Percentiles rank a stretch among this genome's conserved stretches.
Conservation (phyloP, 2,888 invertebrate species). For the Dolomedes plantarius region DNA sequence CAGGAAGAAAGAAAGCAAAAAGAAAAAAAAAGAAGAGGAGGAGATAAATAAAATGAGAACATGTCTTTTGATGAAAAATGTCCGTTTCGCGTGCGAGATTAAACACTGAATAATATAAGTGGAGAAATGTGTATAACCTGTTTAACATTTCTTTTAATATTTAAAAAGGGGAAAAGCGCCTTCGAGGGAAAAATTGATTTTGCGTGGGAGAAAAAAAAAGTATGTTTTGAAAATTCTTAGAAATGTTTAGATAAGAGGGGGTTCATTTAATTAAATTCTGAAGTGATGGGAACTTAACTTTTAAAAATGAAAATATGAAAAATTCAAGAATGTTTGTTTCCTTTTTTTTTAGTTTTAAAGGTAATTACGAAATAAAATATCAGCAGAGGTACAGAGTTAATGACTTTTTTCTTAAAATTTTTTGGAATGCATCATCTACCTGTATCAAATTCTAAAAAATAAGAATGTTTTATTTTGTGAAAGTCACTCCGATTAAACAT, state of each 20-base stretch:
- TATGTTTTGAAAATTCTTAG: neutral
- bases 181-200: constrained; percentile 18
- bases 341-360: neutral
- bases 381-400: neutral
- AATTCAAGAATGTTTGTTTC: constrained; percentile 1
- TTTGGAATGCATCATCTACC: too few species aligned
- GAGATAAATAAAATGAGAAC: constrained; percentile 27
- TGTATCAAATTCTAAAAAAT: too few species aligned
- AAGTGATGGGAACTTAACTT: constrained; percentile 6
- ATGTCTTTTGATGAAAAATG: constrained; percentile 63
- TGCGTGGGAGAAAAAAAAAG: neutral
- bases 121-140: constrained; percentile 45
- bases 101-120: constrained; percentile 45
- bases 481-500: too few species aligned
- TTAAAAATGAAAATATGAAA: neutral
- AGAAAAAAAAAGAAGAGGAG: neutral
- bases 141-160: constrained; percentile 66
- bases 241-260: neutral
- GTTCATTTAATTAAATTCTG: constrained; percentile 15
- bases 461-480: too few species aligned
- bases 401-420: too few species aligned
- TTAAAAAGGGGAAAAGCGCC: constrained; percentile 5
- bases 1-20: too few species aligned
- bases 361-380: constrained; percentile 1
- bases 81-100: constrained; percentile 48